phyloP scores from a whole-genome alignment of 2,888 invertebrate species.

The Amphipoea lucens region DNA sequence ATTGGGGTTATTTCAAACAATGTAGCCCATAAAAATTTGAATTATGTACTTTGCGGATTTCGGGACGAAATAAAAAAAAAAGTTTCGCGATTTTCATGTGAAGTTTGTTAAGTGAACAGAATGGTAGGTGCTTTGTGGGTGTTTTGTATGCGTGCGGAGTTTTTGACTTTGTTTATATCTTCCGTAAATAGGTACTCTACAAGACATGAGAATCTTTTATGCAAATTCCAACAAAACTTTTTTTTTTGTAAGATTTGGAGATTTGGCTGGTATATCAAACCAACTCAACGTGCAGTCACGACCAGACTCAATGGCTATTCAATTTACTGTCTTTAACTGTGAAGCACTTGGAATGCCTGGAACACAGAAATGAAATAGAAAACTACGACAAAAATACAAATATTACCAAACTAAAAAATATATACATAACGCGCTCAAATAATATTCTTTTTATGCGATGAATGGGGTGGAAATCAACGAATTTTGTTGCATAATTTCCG shows the following conservation, averaged over 20 bases:
- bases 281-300: slow-evolving; percentile 23
- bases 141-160: slow-evolving; percentile 10
- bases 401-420: neutral
- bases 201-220: neutral
- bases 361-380: slow-evolving; percentile 8
- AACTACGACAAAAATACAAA: slow-evolving; percentile 5
- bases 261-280: slow-evolving; percentile 29
- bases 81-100: slow-evolving; percentile 14
- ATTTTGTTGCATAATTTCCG: slow-evolving; percentile 1
- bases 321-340: slow-evolving; percentile 42
- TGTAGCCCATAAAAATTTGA: slow-evolving; percentile 46
- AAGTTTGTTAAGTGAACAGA: slow-evolving; percentile 26
- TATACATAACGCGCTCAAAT: neutral
- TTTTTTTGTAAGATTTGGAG: slow-evolving; percentile 22
- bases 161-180: neutral
- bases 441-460: slow-evolving; percentile 1
- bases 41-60: slow-evolving; percentile 32
- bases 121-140: slow-evolving; percentile 20
- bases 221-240: slow-evolving; percentile 13
- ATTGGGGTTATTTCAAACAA: slow-evolving; percentile 51
- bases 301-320: slow-evolving; percentile 51
- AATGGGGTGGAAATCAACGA: slow-evolving; percentile 14
- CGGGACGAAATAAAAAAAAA: slow-evolving; percentile 28
- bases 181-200: slow-evolving; percentile 4
- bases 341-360: slow-evolving; percentile 16